Evolutionary conservation across 1,140 invertebrate genomes (phyloP).

Genomic region (Drosophila sp.): DNA sequence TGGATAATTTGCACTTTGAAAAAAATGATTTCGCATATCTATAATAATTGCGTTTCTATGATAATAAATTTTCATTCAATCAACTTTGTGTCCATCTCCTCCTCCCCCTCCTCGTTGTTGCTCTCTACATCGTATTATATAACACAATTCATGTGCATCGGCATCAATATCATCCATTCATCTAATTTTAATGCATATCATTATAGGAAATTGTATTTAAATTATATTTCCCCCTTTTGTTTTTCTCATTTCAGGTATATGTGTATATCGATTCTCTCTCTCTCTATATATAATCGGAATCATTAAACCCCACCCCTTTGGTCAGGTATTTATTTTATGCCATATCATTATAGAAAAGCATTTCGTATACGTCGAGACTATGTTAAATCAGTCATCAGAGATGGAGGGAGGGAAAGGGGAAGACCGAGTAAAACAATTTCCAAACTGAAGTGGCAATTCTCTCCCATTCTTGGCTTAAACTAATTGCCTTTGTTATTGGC

Average conservation of each 20-base stretch:
- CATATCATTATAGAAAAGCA: slow-evolving; percentile 4
- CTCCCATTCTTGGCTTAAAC: slow-evolving; percentile 38
- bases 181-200: slow-evolving; percentile 39
- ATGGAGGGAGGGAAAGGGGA: background rate
- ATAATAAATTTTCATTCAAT: slow-evolving; percentile 1
- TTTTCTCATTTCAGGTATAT: slow-evolving; percentile 35
- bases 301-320: background rate
- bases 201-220: slow-evolving; percentile 58
- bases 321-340: slow-evolving; percentile 7
- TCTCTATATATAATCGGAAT: background rate
- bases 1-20: background rate
- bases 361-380: background rate
- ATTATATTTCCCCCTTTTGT: slow-evolving; percentile 29
- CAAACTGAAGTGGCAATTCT: slow-evolving; percentile 1
- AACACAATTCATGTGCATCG: slow-evolving; percentile 9
- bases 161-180: slow-evolving; percentile 2
- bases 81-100: background rate
- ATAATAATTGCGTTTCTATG: slow-evolving; percentile 2
- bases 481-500: slow-evolving; percentile 52
- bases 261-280: slow-evolving; percentile 1
- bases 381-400: background rate
- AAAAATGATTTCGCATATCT: background rate
- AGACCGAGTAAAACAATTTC: background rate
- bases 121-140: background rate
- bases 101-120: background rate